Percentiles rank a stretch among this genome's conserved stretches.
phyloP scores from a whole-genome alignment of 2,888 invertebrate genomes.

The Tillus elongatus region DNA sequence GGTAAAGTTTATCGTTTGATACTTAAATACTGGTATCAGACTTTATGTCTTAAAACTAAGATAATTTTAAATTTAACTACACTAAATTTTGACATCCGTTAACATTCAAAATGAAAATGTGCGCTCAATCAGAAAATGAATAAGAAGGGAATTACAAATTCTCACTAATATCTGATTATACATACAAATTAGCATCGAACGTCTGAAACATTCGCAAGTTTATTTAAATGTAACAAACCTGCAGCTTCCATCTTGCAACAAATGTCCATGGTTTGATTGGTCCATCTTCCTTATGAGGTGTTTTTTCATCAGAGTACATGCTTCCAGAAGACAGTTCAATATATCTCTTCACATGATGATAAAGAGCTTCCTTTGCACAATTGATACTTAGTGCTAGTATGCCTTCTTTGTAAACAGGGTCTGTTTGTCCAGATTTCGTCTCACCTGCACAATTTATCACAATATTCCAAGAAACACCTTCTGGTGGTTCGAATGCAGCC shows the following conservation, averaged over 20 bases:
- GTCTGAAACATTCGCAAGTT: conserved; percentile 9
- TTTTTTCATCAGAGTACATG: conserved; percentile 72
- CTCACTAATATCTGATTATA: neutral
- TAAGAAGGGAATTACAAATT: neutral
- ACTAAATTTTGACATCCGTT: too few relatives aligned
- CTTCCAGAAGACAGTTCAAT: conserved; percentile 81
- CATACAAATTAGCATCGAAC: conserved; percentile 4
- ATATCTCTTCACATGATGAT: conserved; percentile 57
- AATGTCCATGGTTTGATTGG: conserved; percentile 76
- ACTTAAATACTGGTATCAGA: too few relatives aligned
- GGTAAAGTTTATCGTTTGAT: too few relatives aligned
- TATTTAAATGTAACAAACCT: conserved; percentile 36
- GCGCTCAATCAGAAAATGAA: too few relatives aligned
- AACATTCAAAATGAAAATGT: too few relatives aligned
- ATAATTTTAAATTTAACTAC: too few relatives aligned
- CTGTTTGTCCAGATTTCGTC: conserved; percentile 79
- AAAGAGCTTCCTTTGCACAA: conserved; percentile 70
- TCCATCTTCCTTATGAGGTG: conserved; percentile 66
- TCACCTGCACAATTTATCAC: conserved; percentile 89
- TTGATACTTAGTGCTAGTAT: conserved; percentile 74
- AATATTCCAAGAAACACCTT: conserved; percentile 57
- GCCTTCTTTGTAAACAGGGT: conserved; percentile 85
- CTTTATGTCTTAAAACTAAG: too few relatives aligned
- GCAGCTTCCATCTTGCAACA: conserved; percentile 72
- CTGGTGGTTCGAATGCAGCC: conserved; percentile 58